Conservation (phyloP, 2,888 invertebrate genomes). For the Alviniconcha strummeri region DNA sequence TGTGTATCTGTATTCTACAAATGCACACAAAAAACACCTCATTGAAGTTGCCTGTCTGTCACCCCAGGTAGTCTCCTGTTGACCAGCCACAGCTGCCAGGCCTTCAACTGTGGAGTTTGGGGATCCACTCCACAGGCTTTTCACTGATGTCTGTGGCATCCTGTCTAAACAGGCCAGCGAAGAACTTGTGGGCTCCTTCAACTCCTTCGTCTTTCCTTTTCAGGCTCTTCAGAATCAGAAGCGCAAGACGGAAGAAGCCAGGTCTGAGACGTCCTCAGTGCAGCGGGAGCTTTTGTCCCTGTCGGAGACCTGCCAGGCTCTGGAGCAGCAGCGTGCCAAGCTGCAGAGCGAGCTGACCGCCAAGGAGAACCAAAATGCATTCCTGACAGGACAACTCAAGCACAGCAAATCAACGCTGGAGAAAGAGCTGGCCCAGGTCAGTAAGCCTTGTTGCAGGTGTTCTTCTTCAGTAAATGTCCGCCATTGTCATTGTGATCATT, state of each 20-base stretch:
- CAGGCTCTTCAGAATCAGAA: constrained; percentile 66
- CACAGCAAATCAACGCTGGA: constrained; percentile 22
- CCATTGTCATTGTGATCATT: too few species aligned
- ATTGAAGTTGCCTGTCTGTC: too few species aligned
- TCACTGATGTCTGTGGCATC: too few species aligned
- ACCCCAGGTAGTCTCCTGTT: too few species aligned
- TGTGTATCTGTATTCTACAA: too few species aligned
- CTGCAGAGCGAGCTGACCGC: constrained; percentile 59
- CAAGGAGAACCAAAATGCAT: constrained; percentile 58
- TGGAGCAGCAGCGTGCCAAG: constrained; percentile 61
- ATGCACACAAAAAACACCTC: too few species aligned
- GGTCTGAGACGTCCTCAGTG: constrained; percentile 50
- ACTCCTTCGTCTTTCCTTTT: neutral
- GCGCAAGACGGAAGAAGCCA: constrained; percentile 61
- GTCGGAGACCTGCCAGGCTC: constrained; percentile 58
- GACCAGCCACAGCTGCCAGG: too few species aligned
- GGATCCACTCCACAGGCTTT: too few species aligned
- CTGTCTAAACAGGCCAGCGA: too few species aligned
- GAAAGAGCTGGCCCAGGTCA: constrained; percentile 28
- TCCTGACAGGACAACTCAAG: constrained; percentile 45
- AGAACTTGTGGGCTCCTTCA: too few species aligned
- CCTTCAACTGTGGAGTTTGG: too few species aligned
- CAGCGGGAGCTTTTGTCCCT: constrained; percentile 62
- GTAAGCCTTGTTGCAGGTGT: neutral
- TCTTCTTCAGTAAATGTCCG: too few species aligned